Base-by-base conservation (phyloP, 2,797 vertebrate genomes). In the Gobionotothen gibberifrons region DNA sequence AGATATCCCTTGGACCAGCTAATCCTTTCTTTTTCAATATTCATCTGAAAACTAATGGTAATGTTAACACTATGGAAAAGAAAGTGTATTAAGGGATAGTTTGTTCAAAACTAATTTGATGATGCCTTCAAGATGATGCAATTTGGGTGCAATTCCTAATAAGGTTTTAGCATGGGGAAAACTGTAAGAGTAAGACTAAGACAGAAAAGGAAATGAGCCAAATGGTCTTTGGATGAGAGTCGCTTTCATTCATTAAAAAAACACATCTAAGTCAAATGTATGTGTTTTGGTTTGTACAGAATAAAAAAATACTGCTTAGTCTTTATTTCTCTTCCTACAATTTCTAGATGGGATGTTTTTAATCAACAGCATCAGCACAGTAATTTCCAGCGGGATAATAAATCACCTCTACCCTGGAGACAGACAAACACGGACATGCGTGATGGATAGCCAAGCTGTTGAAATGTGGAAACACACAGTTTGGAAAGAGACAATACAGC, bases 361-460 rank as follows among this genome's bases (percentile, higher is more conserved):
- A 85, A 89, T 81, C 26, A 62, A 81, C 74, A 83, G 73, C 84
- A 87, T 81, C 85, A 84, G 81, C 72, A 60, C 69, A 82, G 80
- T 81, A 69, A 90, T 92, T 92, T 93, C 73, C 80, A 85, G 64
- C 53, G 72, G 78, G 77, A 89, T 87, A 87, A 93, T 92, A 91
- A 92, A 94, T 94, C 90, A 91, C 78, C 79, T 73, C 72, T 80
- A 76, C 85, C 85, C 90, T 64, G 79, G 71, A 87, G 90, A 92
- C 83, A 87, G 76, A 87, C 82, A 90, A 78, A 87, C 84, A 78
- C 48, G 12, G 68, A 36, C 80, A 76, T 76, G 72, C 48, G 69
- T 93, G 92, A 94, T 91, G 81, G 90, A 93, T 92, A 77, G 87
- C 71, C 68, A 32, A n/a, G 83, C 79, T 68, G 84, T 87, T 82